Evolutionary conservation across 2,888 invertebrate genomes (phyloP), one percentile per base, ranked within the genome.

Genomic region (Disparrhopalites patrizii): DNA sequence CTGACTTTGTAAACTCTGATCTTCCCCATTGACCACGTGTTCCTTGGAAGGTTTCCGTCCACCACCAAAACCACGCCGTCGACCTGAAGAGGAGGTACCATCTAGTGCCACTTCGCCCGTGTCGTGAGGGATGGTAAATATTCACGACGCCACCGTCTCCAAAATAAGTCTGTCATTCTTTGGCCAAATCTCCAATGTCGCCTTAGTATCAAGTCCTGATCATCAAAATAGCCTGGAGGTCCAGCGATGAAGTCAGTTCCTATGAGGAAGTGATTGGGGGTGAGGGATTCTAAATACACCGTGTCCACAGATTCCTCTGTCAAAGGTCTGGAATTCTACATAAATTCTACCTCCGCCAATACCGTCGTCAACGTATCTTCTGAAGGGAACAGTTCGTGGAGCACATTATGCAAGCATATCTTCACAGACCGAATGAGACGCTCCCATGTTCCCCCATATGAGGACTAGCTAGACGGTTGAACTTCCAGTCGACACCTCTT

Each of bases 251-350:
- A 31, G 2, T 77, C 51, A 23, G 33, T 25, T 15, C 76, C 77
- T 38, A 76, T 68, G 7, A 78, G 65, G 61, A 78, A 76, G 67
- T 78, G 77, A 10, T 73, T 76, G 3, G 77, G 77, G 0, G 77
- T 76, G 1, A 77, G 61, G 4, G 73, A 68, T 27, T 55, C 65
- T 7, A 70, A 50, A 51, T 76, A 73, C 15, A 72, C 62, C 7
- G 74, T 69, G 65, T 75, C 75, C 4, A 61, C 50, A 3, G 76
- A 75, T 13, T 76, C 58, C 15, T 72, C 68, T 10, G 67, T 68
- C 1, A 78, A 33, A 7, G 77, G 77, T 7, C 76, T 64, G 8
- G 74, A 73, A 66, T 77, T 77, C 13, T 76, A 56, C 1, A 40
- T 47, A 15, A 33, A 8, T 28, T 66, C 66, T 2, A 63, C 68